Evolutionary conservation across 2,797 vertebrate species (phyloP).

Genomic region (Bovichtus diacanthus): DNA sequence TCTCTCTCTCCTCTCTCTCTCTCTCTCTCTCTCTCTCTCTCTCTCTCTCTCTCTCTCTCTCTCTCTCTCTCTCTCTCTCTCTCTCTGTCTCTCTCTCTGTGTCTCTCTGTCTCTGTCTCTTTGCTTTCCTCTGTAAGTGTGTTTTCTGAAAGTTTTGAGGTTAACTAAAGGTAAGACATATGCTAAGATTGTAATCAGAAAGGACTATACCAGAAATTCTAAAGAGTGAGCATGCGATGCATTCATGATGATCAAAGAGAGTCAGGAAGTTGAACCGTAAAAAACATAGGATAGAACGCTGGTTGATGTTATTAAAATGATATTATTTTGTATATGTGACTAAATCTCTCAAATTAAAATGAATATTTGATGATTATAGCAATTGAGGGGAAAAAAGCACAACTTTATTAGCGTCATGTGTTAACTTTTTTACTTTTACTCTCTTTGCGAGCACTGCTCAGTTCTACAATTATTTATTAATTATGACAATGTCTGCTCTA

Average conservation of each 20-base stretch:
- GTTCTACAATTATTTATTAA: neutral
- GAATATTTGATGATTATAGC: conserved; percentile 39
- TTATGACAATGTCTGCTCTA: conserved; percentile 20
- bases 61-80: conserved; percentile 9
- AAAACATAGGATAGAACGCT: conserved; percentile 9
- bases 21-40: conserved; percentile 4
- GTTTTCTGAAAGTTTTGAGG: conserved; percentile 65
- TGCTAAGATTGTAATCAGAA: conserved; percentile 60
- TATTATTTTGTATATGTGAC: too few species aligned
- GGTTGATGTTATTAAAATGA: conserved; percentile 52
- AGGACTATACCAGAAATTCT: conserved; percentile 47
- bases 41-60: neutral
- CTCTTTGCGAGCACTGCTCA: neutral
- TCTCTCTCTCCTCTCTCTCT: neutral
- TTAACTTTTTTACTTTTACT: conserved; percentile 25
- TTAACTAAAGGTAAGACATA: conserved; percentile 69
- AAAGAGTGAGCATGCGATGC: conserved; percentile 43
- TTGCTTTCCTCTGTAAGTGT: conserved; percentile 21
- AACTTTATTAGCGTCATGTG: conserved; percentile 18
- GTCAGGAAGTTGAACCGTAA: conserved; percentile 9
- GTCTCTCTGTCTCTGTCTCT: conserved; percentile 12
- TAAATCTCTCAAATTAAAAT: conserved; percentile 33
- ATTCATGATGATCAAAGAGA: conserved; percentile 65
- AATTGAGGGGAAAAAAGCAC: conserved; percentile 16
- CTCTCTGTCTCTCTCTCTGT: conserved; percentile 10